Base-by-base conservation (phyloP, 2,113 vertebrate genomes). In the Sclerurus mexicanus region DNA sequence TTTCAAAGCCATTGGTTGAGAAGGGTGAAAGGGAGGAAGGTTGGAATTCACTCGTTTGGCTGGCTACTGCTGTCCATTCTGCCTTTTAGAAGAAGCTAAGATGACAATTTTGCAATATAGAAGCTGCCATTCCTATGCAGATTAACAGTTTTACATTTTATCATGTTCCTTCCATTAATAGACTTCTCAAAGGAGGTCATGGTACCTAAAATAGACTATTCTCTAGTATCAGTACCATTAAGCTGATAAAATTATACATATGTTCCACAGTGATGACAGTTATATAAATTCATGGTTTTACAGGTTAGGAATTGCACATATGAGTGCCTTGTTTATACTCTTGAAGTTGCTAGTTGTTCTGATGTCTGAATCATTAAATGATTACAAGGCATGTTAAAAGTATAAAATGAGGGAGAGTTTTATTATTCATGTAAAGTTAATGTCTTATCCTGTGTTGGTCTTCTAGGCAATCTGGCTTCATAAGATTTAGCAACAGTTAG, bases 161-260 rank as follows among this genome's bases (percentile, higher is more conserved):
- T 72, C 78, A 44, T 39, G 56, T 73, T 91, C 31, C 24, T 89
- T 89, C 86, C 68, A 86, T 66, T 90, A 85, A 85, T 4, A 95
- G 94, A 50, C 27, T 49, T 79, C 93, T 93, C 55, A 86, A 93
- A 94, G 49, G 64, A 89, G 84, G 86, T 89, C 82, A 55, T 39
- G 49, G 35, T 68, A 52, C 81, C 60, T 47, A 72, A 95, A 97
- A 85, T 88, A 96, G 78, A 86, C 47, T 63, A 63, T 25, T 94
- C 5, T 86, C 42, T 88, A 92, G 66, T 74, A 78, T 55, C 59
- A 28, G 2, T 56, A 74, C 74, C 73, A 74, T 90, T 86, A 86
- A 64, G 33, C 14, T 80, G 82, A 89, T 94, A 90, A 90, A 95
- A 89, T 90, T 84, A 87, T 80, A 93, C 59, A 28, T 71, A 60